These are phyloP conservation scores for Drosophila atripex DNA, from an alignment of 2,888 invertebrate species.

Conservation along the genomic window DNA sequence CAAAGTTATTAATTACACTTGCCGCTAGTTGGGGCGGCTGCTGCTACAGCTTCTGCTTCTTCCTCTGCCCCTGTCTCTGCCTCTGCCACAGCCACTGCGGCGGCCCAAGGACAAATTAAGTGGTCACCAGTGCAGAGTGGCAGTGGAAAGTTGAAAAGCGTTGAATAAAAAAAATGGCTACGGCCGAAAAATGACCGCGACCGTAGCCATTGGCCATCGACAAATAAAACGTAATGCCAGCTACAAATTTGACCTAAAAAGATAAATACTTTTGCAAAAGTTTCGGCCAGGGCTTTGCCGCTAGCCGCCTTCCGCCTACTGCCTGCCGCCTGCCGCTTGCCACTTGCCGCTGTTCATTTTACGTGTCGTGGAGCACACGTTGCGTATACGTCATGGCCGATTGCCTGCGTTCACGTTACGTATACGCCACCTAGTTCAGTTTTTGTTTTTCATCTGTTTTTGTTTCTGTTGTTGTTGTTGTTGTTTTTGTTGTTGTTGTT, in stretches of 20 bases:
- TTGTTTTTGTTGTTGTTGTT: slow-evolving; percentile 4
- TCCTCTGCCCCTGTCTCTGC: slow-evolving; percentile 6
- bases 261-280: slow-evolving; percentile 62
- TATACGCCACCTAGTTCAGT: slow-evolving; percentile 49
- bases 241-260: slow-evolving; percentile 70
- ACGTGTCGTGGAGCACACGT: slow-evolving; percentile 30
- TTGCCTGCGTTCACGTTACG: slow-evolving; percentile 49
- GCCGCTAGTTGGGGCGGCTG: slow-evolving; percentile 50
- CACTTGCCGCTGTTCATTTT: slow-evolving; percentile 22
- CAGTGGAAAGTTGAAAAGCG: slow-evolving; percentile 33
- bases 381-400: slow-evolving; percentile 55
- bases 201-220: slow-evolving; percentile 47
- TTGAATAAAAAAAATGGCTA: slow-evolving; percentile 26
- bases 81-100: slow-evolving; percentile 16
- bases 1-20: slow-evolving; percentile 61
- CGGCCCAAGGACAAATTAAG: slow-evolving; percentile 58
- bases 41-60: slow-evolving; percentile 23
- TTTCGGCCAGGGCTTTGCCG: slow-evolving; percentile 39
- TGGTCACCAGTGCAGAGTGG: slow-evolving; percentile 56
- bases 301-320: slow-evolving; percentile 5
- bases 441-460: slow-evolving; percentile 15
- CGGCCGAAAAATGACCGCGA: slow-evolving; percentile 45
- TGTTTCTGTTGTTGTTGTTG: background rate
- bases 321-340: background rate
- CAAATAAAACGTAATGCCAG: slow-evolving; percentile 48